Evolutionary conservation across 2,797 vertebrate species (phyloP).

Genomic region (Morelia viridis): DNA sequence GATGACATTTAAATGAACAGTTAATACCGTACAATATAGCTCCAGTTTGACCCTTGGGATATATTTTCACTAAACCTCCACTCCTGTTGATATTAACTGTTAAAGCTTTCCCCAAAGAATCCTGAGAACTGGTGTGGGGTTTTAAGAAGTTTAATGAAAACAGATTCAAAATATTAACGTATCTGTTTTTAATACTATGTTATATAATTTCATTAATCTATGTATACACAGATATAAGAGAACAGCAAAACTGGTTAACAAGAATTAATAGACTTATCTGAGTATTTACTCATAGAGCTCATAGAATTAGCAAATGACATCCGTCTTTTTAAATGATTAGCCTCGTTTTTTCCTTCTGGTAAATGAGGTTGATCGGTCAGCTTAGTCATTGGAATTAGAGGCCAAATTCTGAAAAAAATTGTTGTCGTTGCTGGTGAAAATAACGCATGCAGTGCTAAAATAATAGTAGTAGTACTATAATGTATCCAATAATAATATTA

Average conservation of each 20-base stretch:
- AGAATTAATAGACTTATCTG: background rate
- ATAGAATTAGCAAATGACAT: background rate
- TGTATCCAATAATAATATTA: background rate
- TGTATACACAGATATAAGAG: background rate
- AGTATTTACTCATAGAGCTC: background rate
- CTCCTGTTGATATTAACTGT: background rate
- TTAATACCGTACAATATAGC: background rate
- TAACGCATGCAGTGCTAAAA: background rate
- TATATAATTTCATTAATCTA: background rate
- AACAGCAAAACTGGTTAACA: background rate
- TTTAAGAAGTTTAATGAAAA: background rate
- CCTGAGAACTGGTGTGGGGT: background rate
- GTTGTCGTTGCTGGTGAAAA: background rate
- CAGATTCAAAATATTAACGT: background rate
- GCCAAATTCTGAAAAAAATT: background rate
- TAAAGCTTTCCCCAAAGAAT: background rate
- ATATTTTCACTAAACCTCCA: background rate
- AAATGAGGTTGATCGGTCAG: background rate
- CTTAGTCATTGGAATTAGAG: background rate
- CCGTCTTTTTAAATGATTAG: background rate
- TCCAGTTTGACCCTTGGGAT: background rate
- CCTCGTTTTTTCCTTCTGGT: background rate
- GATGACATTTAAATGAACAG: background rate
- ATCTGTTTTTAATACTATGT: background rate
- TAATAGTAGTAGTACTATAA: background rate